phyloP scores from a whole-genome alignment of 2,113 vertebrate species.

The Tapirus terrestris region DNA sequence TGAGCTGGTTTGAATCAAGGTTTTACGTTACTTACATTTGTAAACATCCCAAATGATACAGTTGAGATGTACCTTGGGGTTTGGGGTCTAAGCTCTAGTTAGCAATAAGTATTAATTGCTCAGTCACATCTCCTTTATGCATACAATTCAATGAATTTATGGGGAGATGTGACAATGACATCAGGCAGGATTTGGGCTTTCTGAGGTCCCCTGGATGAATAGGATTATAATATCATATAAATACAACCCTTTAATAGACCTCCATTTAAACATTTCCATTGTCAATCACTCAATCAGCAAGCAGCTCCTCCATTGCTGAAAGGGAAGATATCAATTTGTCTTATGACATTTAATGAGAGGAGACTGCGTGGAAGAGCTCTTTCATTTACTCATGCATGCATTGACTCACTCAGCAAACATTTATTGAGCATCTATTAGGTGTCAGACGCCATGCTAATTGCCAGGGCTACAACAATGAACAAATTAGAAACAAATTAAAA shows the following conservation, averaged over 20 bases:
- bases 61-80: not conserved
- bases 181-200: not conserved
- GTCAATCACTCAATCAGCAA: not conserved
- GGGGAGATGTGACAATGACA: not conserved
- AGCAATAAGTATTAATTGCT: not conserved
- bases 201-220: too few relatives aligned
- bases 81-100: not conserved
- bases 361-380: not conserved
- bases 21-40: not conserved
- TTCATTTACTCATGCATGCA: not conserved
- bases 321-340: not conserved
- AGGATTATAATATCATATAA: not conserved
- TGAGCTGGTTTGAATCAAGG: not conserved
- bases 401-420: not conserved
- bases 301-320: not conserved
- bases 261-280: not conserved
- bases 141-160: not conserved
- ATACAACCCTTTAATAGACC: not conserved
- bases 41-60: not conserved
- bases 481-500: not conserved
- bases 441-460: not conserved
- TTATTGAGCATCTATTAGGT: not conserved
- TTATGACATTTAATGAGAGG: not conserved
- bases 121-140: not conserved
- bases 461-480: not conserved